Conservation (phyloP, 2,888 invertebrate genomes). For the Pollenia labialis region DNA sequence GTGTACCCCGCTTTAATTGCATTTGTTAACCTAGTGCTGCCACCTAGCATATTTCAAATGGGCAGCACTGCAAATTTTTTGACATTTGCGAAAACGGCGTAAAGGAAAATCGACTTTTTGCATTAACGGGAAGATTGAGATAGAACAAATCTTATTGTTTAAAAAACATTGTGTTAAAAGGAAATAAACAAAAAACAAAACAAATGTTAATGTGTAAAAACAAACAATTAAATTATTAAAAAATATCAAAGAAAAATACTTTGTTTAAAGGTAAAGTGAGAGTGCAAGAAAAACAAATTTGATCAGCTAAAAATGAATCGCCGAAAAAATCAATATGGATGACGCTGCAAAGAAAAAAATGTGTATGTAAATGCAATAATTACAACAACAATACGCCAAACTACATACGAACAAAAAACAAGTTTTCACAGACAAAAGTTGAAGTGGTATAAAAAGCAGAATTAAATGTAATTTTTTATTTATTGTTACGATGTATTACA, state of each 20-base stretch:
- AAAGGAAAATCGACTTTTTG: constrained; percentile 56
- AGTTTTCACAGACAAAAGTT: constrained; percentile 42
- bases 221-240: constrained; percentile 39
- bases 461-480: constrained; percentile 11
- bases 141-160: constrained; percentile 57
- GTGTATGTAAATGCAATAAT: constrained; percentile 67
- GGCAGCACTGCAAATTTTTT: constrained; percentile 21
- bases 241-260: constrained; percentile 59
- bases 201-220: constrained; percentile 12
- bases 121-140: constrained; percentile 48
- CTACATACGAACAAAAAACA: constrained; percentile 34
- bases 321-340: constrained; percentile 70
- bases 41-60: not conserved
- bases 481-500: constrained; percentile 12
- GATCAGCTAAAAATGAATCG: constrained; percentile 65
- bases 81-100: constrained; percentile 57
- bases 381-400: constrained; percentile 52
- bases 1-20: too few relatives aligned
- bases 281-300: constrained; percentile 69
- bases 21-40: too few relatives aligned
- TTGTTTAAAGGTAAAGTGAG: constrained; percentile 42
- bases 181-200: constrained; percentile 67
- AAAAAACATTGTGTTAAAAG: constrained; percentile 58
- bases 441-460: not conserved
- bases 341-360: constrained; percentile 68